phyloP scores from a whole-genome alignment of 1,140 invertebrate genomes.

The Euwallacea similis region DNA sequence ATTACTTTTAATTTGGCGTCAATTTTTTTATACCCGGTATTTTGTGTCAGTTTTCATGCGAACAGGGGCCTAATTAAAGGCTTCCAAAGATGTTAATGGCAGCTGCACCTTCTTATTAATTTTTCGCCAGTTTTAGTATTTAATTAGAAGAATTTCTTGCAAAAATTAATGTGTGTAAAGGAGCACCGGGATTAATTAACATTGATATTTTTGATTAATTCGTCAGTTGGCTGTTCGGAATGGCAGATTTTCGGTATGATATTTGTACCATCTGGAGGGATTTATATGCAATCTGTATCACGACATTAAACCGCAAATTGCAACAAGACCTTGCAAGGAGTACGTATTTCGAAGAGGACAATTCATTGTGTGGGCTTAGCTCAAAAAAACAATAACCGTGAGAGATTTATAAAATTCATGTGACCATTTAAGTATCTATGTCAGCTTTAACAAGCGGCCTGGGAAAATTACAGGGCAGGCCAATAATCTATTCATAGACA shows the following conservation, averaged over 20 bases:
- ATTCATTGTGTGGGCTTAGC: conserved; percentile 22
- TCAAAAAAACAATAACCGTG: conserved; percentile 34
- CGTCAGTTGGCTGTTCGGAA: no score
- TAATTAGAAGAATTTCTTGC: conserved; percentile 16
- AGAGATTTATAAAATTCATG: conserved; percentile 37
- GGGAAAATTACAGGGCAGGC: conserved; percentile 33
- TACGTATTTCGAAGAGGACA: background rate
- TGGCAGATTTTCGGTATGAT: background rate
- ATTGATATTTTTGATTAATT: background rate
- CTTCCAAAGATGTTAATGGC: conserved; percentile 17
- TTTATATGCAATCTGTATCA: background rate
- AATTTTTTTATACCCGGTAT: conserved; percentile 13
- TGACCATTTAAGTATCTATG: conserved; percentile 37
- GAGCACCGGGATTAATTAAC: conserved; percentile 9
- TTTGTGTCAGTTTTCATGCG: conserved; percentile 18
- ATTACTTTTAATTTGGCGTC: conserved; percentile 8
- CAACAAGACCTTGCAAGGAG: background rate
- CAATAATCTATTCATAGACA: conserved; percentile 37
- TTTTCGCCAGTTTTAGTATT: conserved; percentile 18
- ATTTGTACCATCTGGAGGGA: background rate
- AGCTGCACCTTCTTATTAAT: conserved; percentile 23
- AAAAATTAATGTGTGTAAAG: background rate
- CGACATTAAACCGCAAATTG: background rate
- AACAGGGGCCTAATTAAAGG: conserved; percentile 21
- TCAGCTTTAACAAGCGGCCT: conserved; percentile 34